These are phyloP conservation scores for Hiodon tergisus DNA, from an alignment of 2,113 vertebrate species.

Conservation along the genomic window DNA sequence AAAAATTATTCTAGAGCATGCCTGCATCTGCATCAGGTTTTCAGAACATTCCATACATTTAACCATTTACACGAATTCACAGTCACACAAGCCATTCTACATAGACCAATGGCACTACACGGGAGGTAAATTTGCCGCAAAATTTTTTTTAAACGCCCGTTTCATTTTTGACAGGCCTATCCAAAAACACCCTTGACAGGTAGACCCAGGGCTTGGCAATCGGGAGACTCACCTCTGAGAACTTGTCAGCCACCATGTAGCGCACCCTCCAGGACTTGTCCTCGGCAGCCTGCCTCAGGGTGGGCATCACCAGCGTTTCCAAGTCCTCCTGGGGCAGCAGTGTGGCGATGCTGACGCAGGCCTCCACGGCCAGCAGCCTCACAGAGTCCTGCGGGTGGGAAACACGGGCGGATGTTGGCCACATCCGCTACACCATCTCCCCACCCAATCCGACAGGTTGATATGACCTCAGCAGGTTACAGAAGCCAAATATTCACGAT, in stretches of 20 bases:
- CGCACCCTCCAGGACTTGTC: constrained; percentile 90
- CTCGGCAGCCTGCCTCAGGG: constrained; percentile 76
- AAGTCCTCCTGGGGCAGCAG: constrained; percentile 78
- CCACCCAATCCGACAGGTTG: background rate
- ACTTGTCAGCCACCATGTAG: constrained; percentile 90
- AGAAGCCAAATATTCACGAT: background rate
- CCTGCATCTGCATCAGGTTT: background rate
- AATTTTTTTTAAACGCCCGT: no score
- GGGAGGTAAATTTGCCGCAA: background rate
- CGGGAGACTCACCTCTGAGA: constrained; percentile 71
- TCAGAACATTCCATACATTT: no score
- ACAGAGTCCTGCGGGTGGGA: constrained; percentile 68
- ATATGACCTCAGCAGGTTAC: background rate
- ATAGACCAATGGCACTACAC: background rate
- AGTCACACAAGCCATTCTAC: background rate
- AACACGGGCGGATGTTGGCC: background rate
- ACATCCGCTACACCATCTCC: background rate
- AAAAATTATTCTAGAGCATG: background rate
- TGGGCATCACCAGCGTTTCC: constrained; percentile 79
- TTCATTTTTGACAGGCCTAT: no score
- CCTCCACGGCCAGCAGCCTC: constrained; percentile 78
- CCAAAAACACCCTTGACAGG: no score
- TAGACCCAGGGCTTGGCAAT: no score
- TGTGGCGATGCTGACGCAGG: constrained; percentile 80
- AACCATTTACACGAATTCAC: no score